Base-by-base conservation (phyloP, 2,797 vertebrate species). In the Tauraco hartlaubi region DNA sequence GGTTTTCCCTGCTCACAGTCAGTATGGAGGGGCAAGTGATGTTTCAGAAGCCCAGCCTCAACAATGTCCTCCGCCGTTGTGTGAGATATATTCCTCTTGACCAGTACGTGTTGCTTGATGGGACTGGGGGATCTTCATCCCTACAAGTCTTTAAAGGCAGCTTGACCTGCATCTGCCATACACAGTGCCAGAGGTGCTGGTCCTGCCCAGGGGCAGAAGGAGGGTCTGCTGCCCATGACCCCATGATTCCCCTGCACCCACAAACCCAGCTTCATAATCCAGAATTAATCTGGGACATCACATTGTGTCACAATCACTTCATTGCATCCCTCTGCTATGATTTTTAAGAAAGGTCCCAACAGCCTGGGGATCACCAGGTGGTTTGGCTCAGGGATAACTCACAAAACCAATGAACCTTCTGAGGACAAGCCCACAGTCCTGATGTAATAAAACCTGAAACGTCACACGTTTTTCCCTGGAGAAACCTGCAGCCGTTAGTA, bases 381-480 rank as follows among this genome's bases (percentile, higher is more conserved):
- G 4, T 48, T 77, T 77, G 54, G 33, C 43, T 76, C 41, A n/a
- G 54, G 86, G 69, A 28, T 58, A 35, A 71, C 58, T 66, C 54
- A 12, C 17, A 41, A 37, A 88, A 16, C 33, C 2, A 0, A 9
- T 37, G 15, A 28, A 26, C 22, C 39, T 75, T 55, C 33, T 3
- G 16, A 25, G 69, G 62, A 14, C 0, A 0, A 1, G 9, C 25
- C 31, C 2, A 0, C 17, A 4, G 28, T 8, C 48, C 59, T 82
- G 73, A 8, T 52, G 71, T 1, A 26, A 22, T 26, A 21, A 69
- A 92, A 82, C 48, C 20, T 1, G 12, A 9, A 66, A 15, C 6
- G 1, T 0, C n/a, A 39, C 63, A 33, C 0, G 0, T 39, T 83
- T 85, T 63, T 63, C 67, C 71, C 66, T 6, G 29, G 22, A 59